Evolutionary conservation across 2,888 invertebrate genomes (phyloP).

Genomic region (Stegophylla sp.): DNA sequence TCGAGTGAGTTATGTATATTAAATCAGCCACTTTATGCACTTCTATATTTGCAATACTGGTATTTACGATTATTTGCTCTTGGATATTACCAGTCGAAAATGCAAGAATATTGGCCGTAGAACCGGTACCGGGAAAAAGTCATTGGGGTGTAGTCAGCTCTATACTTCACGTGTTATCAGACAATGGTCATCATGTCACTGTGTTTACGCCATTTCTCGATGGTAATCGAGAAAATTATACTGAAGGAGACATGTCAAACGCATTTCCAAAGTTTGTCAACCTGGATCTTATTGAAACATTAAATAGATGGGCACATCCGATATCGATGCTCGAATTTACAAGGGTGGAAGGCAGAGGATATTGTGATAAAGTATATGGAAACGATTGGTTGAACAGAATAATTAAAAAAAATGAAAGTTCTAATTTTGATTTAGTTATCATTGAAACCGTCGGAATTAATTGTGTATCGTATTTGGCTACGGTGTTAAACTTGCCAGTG

Average conservation of each 20-base stretch:
- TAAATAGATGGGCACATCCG: background rate
- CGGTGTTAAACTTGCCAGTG: background rate
- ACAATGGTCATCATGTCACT: conserved; percentile 63
- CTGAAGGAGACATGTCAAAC: conserved; percentile 31
- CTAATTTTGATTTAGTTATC: background rate
- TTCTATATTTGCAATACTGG: too few species aligned
- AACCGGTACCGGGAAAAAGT: conserved; percentile 45
- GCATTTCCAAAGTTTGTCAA: background rate
- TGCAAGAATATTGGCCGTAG: background rate
- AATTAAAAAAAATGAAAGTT: background rate
- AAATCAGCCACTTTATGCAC: too few species aligned
- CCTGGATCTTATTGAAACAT: background rate
- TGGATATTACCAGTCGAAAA: background rate
- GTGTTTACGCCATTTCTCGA: conserved; percentile 61
- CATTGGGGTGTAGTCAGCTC: conserved; percentile 62
- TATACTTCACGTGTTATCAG: conserved; percentile 61
- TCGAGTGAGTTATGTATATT: too few species aligned
- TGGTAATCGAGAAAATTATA: conserved; percentile 13
- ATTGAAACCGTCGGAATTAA: background rate
- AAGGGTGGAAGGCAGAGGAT: background rate
- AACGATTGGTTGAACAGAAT: background rate
- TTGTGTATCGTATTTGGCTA: background rate
- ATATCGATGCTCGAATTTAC: background rate
- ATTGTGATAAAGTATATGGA: background rate
- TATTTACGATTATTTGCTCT: too few species aligned